A percentile compares a stretch with the other conserved stretches of the same genome.
Evolutionary conservation across 2,797 vertebrate species (phyloP).

Genomic region (Sebastes cheni): DNA sequence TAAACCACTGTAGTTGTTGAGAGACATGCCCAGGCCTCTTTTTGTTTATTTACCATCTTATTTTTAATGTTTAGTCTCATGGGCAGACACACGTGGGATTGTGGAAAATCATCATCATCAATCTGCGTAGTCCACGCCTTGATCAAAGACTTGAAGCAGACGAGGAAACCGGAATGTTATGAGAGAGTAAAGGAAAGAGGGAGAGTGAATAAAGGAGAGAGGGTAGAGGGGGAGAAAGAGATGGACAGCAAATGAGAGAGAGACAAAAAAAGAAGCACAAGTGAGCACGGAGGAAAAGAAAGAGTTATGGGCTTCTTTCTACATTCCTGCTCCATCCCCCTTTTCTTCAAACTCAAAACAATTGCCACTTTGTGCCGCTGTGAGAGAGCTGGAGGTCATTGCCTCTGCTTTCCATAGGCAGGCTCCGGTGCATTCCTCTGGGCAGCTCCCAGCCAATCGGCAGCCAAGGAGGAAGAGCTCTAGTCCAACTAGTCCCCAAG

Average conservation of each 20-base stretch:
- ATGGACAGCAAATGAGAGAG: constrained; percentile 36
- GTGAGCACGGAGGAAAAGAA: constrained; percentile 54
- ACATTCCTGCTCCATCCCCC: constrained; percentile 80
- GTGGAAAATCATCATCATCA: not conserved
- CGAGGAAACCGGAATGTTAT: constrained; percentile 12
- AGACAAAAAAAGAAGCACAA: constrained; percentile 23
- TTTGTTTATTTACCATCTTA: constrained; percentile 24
- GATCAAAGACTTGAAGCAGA: constrained; percentile 25
- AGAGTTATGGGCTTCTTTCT: constrained; percentile 76
- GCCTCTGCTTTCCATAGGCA: constrained; percentile 77
- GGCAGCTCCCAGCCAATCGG: constrained; percentile 69
- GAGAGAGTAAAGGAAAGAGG: constrained; percentile 33
- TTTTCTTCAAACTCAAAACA: constrained; percentile 82
- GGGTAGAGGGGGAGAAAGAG: constrained; percentile 1
- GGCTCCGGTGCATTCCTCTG: constrained; percentile 76
- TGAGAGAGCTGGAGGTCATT: constrained; percentile 73
- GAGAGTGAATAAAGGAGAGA: constrained; percentile 39
- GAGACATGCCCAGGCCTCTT: not conserved
- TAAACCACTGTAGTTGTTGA: not conserved
- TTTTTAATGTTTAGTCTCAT: constrained; percentile 31
- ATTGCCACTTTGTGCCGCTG: constrained; percentile 81
- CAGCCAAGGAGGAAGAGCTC: constrained; percentile 77
- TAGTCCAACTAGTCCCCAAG: constrained; percentile 81
- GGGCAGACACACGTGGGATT: not conserved
- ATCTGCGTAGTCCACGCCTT: not conserved